These are phyloP conservation scores for Lagenorhynchus albirostris DNA, from an alignment of 2,113 vertebrate species.

Conservation along the genomic window DNA sequence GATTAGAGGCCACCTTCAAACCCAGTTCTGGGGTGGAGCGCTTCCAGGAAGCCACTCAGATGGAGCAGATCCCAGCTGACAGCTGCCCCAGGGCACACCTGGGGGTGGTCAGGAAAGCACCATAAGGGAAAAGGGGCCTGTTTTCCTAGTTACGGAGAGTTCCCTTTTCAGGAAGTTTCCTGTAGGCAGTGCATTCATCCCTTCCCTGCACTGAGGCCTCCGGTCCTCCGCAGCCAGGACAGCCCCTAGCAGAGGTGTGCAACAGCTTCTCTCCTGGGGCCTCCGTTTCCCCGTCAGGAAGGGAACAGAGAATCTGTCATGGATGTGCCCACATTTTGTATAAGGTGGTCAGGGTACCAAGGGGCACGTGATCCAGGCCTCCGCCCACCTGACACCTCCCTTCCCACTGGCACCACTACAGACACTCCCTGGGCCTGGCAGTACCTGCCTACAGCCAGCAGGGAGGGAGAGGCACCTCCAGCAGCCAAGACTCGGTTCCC, in stretches of 20 bases:
- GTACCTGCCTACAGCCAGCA: too few relatives aligned
- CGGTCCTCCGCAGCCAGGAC: neutral
- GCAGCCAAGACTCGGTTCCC: neutral
- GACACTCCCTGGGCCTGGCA: neutral
- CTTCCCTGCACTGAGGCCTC: neutral
- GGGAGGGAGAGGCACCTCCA: rapidly evolving
- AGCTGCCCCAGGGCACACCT: neutral
- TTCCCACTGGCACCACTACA: neutral
- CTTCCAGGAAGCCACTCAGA: neutral
- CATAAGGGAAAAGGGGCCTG: neutral
- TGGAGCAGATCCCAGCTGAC: neutral
- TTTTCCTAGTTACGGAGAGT: neutral
- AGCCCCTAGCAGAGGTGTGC: too few relatives aligned
- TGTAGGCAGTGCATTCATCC: neutral
- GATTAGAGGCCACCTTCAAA: neutral
- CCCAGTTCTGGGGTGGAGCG: neutral
- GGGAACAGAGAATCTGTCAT: neutral
- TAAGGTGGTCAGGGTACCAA: neutral
- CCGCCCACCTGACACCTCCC: neutral
- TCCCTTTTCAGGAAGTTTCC: neutral
- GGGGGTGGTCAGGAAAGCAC: neutral
- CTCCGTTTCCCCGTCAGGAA: neutral
- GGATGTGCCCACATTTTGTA: neutral
- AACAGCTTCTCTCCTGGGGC: neutral
- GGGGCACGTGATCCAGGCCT: neutral